Conservation (phyloP, 2,888 invertebrate species). For the Noctua janthe region DNA sequence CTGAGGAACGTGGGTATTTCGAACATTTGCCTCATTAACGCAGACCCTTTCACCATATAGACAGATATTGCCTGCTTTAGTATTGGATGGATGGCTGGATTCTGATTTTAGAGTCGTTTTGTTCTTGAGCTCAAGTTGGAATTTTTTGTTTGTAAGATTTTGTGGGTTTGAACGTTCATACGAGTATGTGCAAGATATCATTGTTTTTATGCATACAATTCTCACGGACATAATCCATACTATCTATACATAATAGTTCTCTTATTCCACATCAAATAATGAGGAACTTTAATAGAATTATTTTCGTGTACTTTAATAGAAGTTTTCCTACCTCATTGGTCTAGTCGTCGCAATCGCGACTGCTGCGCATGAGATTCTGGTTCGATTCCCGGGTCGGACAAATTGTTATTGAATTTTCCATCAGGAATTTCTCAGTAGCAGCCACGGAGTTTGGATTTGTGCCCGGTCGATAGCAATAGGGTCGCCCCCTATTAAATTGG, state of each 20-base stretch:
- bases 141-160: background rate
- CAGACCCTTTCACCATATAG: slow-evolving; percentile 52
- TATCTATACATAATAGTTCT: background rate
- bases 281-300: background rate
- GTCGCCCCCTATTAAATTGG: too few relatives aligned
- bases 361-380: too few relatives aligned
- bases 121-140: background rate
- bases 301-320: too few relatives aligned
- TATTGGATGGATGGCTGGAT: slow-evolving; percentile 13
- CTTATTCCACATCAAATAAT: background rate
- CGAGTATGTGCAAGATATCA: background rate
- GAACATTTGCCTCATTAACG: slow-evolving; percentile 64
- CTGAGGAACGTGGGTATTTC: slow-evolving; percentile 44
- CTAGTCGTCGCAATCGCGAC: too few relatives aligned
- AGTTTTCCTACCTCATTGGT: too few relatives aligned
- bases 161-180: background rate
- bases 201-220: background rate
- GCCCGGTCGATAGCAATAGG: too few relatives aligned
- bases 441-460: too few relatives aligned
- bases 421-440: too few relatives aligned
- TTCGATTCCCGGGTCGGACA: too few relatives aligned
- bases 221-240: background rate
- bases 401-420: too few relatives aligned
- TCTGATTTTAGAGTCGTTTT: slow-evolving; percentile 27
- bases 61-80: slow-evolving; percentile 42